phyloP scores from a whole-genome alignment of 2,113 vertebrate species.

The Bothrops jararaca region DNA sequence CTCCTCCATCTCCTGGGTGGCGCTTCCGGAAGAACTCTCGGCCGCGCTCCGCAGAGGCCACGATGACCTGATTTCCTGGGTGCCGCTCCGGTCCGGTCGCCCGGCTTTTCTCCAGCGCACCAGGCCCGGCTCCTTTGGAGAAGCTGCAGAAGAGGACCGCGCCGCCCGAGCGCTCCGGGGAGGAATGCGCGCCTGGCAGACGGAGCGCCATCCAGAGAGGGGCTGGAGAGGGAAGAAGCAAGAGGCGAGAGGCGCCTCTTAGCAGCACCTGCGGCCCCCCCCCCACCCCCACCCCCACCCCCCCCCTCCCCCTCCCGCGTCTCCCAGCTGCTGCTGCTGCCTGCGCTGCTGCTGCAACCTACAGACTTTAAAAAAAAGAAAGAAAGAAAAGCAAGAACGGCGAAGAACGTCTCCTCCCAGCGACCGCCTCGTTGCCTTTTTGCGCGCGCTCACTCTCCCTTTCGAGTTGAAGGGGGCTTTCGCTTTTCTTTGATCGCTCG shows the following conservation, averaged over 20 bases:
- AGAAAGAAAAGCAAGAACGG: neutral
- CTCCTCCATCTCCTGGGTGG: neutral
- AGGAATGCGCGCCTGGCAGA: neutral
- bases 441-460: neutral
- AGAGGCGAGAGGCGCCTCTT: neutral
- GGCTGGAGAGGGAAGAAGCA: neutral
- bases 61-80: constrained; percentile 47
- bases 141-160: neutral
- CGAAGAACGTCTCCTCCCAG: neutral
- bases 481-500: neutral
- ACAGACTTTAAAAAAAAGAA: neutral
- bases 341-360: neutral
- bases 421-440: neutral
- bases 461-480: neutral
- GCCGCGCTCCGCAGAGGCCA: constrained; percentile 12
- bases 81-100: neutral
- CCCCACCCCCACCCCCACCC: neutral
- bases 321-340: neutral
- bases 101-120: neutral
- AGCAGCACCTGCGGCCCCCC: neutral
- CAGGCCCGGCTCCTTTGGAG: neutral
- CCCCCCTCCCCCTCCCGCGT: neutral
- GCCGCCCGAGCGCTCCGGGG: neutral
- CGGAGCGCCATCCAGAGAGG: neutral
- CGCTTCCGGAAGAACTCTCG: constrained; percentile 35